Conservation (phyloP, 2,888 invertebrate species). For the Herminia tarsipennalis region DNA sequence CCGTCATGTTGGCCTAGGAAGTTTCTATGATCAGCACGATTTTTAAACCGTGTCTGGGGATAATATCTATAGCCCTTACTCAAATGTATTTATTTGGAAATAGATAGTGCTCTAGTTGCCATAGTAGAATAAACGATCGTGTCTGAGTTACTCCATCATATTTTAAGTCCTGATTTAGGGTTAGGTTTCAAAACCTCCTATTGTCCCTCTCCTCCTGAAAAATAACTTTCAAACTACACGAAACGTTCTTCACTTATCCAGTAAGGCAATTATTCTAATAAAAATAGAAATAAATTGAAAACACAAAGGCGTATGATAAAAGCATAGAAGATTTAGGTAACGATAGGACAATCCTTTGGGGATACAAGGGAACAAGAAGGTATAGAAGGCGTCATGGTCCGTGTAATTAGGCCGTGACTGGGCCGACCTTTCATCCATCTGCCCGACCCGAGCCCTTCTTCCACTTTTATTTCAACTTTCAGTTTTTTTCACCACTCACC, state of each 20-base stretch:
- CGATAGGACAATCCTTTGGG: slow-evolving; percentile 36
- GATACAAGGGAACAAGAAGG: slow-evolving; percentile 35
- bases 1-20: too few relatives aligned
- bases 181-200: slow-evolving; percentile 17
- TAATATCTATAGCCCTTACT: too few relatives aligned
- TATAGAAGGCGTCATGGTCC: slow-evolving; percentile 41
- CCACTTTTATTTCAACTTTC: slow-evolving; percentile 35
- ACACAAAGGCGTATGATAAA: slow-evolving; percentile 28
- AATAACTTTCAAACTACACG: slow-evolving; percentile 8
- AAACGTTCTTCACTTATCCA: neutral
- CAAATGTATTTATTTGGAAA: too few relatives aligned
- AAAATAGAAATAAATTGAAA: slow-evolving; percentile 24
- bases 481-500: slow-evolving; percentile 19
- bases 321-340: slow-evolving; percentile 37
- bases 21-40: too few relatives aligned
- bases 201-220: slow-evolving; percentile 4
- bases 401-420: slow-evolving; percentile 37
- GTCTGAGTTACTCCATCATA: slow-evolving; percentile 12
- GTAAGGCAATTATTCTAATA: slow-evolving; percentile 15
- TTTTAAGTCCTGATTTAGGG: slow-evolving; percentile 29
- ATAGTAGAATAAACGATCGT: too few relatives aligned
- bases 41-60: too few relatives aligned
- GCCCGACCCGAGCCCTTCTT: slow-evolving; percentile 20
- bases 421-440: slow-evolving; percentile 44
- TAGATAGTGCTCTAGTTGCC: too few relatives aligned